Evolutionary conservation across 2,888 invertebrate genomes (phyloP).

Genomic region (Rhogogaster chlorosoma): DNA sequence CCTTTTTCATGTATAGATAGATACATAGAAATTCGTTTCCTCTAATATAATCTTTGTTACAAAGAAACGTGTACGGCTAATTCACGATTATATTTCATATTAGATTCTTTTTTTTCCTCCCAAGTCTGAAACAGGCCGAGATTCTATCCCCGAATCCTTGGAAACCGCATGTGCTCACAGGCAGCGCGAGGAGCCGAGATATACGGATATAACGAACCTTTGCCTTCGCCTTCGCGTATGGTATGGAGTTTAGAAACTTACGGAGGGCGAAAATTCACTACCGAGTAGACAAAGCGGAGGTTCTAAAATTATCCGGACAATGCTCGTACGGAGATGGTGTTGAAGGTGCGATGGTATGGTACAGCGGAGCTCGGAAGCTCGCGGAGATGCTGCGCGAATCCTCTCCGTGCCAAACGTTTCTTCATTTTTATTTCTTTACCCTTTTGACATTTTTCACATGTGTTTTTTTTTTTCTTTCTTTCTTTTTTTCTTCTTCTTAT

Average conservation of each 20-base stretch:
- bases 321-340: constrained; percentile 70
- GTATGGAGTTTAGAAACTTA: constrained; percentile 54
- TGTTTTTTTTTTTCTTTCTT: constrained; percentile 40
- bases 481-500: constrained; percentile 52
- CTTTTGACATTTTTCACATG: constrained; percentile 58
- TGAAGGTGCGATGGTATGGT: background rate
- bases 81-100: too few species aligned
- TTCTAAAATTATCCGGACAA: constrained; percentile 77
- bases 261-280: constrained; percentile 56
- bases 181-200: background rate
- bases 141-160: too few species aligned
- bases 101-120: too few species aligned
- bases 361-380: background rate
- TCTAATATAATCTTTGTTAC: too few species aligned
- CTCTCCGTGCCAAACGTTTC: constrained; percentile 34
- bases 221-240: background rate
- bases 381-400: constrained; percentile 57
- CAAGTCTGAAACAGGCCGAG: too few species aligned
- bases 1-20: too few species aligned
- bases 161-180: too few species aligned
- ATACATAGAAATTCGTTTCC: too few species aligned
- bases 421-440: constrained; percentile 51
- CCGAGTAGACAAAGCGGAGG: constrained; percentile 71
- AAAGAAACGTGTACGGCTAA: too few species aligned
- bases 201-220: background rate